Evolutionary conservation across 2,888 invertebrate species (phyloP), one percentile per base, ranked within the genome.

Genomic region (Agonopterix heracliana): DNA sequence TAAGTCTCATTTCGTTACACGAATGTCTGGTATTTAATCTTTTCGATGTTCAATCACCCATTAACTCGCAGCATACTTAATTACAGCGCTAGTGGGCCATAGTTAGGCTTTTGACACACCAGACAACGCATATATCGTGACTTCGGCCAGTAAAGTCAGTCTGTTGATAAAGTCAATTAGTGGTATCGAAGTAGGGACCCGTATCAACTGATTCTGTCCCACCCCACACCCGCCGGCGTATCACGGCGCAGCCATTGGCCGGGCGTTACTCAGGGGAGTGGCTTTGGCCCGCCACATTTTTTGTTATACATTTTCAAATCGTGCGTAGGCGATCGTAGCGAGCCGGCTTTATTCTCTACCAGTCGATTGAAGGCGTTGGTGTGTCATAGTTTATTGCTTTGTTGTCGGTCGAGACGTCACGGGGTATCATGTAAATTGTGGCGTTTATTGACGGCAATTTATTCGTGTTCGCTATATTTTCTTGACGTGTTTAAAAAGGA

Each of bases 111-210:
- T 87, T 84, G 85, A 86, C 84, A 74, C 79, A 76, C 68, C 81
- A 79, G 81, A 85, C 81, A 81, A 84, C 87, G 78, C 82, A 78
- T 85, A 83, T 86, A 82, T 88, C 88, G 88, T 88, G 87, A 86
- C 86, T 86, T 68, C 68, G 71, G 78, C 82, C 86, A 81, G 85
- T 88, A 86, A 88, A 85, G 81, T 86, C 81, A 71, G 85, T 87
- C 86, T 88, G 88, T 87, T 88, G 88, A 88, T 88, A 88, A 87
- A 87, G 88, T 86, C 88, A 88, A 88, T 88, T 88, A 88, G 86
- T 74, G 74, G 79, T 84, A 85, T 86, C 87, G 82, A 80, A 87
- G 84, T 78, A 77, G 84, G 79, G 82, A 79, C 83, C 78, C 74
- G 79, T 81, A 86, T 84, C 81, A 82, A 78, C 72, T 75, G 81